Evolutionary conservation across 2,113 vertebrate species (phyloP).

Genomic region (Onychostoma macrolepis): DNA sequence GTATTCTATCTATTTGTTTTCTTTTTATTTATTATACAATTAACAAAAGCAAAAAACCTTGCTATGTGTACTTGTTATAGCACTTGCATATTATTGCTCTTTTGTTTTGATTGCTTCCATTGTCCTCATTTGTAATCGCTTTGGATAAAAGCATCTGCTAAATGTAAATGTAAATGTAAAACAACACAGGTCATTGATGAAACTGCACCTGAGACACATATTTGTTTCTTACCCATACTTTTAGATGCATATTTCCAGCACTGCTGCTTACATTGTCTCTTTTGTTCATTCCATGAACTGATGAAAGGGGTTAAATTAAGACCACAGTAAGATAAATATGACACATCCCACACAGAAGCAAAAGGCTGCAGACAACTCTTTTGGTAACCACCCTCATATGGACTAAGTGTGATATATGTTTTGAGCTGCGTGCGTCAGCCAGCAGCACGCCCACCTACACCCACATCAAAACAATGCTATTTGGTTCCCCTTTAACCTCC

Average conservation of each 20-base stretch:
- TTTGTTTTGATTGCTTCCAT: too few species aligned
- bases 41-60: too few species aligned
- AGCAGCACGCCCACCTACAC: not conserved
- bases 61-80: too few species aligned
- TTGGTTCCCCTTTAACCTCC: not conserved
- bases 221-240: not conserved
- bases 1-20: too few species aligned
- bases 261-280: not conserved
- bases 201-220: not conserved
- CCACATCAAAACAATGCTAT: not conserved
- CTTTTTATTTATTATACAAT: too few species aligned
- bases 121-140: too few species aligned
- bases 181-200: not conserved
- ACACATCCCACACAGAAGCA: not conserved
- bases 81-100: too few species aligned
- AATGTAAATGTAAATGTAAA: not conserved
- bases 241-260: not conserved
- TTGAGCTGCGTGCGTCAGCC: not conserved
- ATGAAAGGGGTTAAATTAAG: not conserved
- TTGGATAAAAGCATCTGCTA: too few species aligned
- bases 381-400: not conserved
- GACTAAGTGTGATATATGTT: not conserved
- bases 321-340: not conserved
- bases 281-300: not conserved
- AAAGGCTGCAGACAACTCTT: not conserved